Conservation (phyloP, 2,888 invertebrate species). For the Yponomeuta evonymella region DNA sequence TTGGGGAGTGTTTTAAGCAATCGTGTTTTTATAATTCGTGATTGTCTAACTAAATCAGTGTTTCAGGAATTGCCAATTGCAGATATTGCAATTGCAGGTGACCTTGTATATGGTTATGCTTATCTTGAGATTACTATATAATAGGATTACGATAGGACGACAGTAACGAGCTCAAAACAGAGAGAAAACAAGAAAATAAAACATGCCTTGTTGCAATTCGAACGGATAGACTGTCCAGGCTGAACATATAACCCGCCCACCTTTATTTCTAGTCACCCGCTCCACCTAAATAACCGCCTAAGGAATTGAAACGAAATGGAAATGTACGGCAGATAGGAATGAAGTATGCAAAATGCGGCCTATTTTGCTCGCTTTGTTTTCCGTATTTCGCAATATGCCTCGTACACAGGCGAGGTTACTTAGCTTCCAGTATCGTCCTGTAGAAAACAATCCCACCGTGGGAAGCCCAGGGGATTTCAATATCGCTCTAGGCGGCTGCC, state of each 20-base stretch:
- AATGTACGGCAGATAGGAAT: background rate
- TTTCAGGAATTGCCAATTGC: no score
- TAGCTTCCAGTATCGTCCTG: background rate
- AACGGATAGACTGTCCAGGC: background rate
- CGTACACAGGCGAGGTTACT: background rate
- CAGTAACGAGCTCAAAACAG: no score
- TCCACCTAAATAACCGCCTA: background rate
- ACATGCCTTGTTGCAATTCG: background rate
- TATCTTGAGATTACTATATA: no score
- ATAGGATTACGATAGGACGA: no score
- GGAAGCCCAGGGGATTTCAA: background rate
- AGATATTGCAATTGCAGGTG: no score
- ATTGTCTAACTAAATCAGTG: no score
- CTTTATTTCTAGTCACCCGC: background rate
- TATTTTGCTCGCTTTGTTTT: background rate
- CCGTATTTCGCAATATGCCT: background rate
- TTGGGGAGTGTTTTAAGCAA: no score
- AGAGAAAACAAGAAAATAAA: background rate
- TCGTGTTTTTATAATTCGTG: no score
- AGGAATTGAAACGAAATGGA: constrained; percentile 1
- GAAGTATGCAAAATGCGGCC: background rate
- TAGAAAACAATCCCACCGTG: background rate
- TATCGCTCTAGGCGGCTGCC: background rate
- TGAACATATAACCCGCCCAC: background rate
- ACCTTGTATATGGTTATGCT: no score